Evolutionary conservation across 2,797 vertebrate species (phyloP), one percentile per base, ranked within the genome.

Genomic region (Aselliscus stoliczkanus): DNA sequence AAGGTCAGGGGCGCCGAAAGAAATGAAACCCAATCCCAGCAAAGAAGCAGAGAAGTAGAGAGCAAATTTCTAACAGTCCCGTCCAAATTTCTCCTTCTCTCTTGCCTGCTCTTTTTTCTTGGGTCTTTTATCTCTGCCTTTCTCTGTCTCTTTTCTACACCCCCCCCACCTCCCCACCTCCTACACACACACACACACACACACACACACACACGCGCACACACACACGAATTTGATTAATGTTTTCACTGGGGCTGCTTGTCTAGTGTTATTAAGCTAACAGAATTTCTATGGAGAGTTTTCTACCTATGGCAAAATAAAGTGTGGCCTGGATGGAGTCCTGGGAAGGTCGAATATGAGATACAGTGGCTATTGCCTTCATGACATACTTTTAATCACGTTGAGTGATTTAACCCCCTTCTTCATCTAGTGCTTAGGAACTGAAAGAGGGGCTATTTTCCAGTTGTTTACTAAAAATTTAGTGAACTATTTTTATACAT

Each of bases 1-100:
- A 99, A 98, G 98, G 98, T 99, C 99, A 99, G 98, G 98, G 98
- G 98, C 98, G 98, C 98, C 97, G 81, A 96, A 97, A 97, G 97
- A 98, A 98, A 96, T 97, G 98, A 98, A 99, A 99, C 97, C 98
- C 98, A 97, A 98, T 98, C 98, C 98, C 88, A 97, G 97, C 77
- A 92, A 75, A 91, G 94, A 69, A 84, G 86, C 96, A 70, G 80
- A 83, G 93, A 77, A 54, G 50, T 50, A 90, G 95, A 96, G 97
- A 96, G 97, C 96, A 86, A 97, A 96, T 96, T 93, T 97, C 94
- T 64, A 97, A 96, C 94, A 94, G 94, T 91, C 94, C 82, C 70
- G 34, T 75, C 82, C 94, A 23, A 29, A 84, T 86, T 67, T 75
- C n/a, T 69, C 85, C 58, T 31, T 39, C 56, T 52, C 39, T 50